A percentile compares a stretch with the other conserved stretches of the same genome.
Evolutionary conservation across 2,113 vertebrate species (phyloP).

Genomic region (Lethenteron reissneri): DNA sequence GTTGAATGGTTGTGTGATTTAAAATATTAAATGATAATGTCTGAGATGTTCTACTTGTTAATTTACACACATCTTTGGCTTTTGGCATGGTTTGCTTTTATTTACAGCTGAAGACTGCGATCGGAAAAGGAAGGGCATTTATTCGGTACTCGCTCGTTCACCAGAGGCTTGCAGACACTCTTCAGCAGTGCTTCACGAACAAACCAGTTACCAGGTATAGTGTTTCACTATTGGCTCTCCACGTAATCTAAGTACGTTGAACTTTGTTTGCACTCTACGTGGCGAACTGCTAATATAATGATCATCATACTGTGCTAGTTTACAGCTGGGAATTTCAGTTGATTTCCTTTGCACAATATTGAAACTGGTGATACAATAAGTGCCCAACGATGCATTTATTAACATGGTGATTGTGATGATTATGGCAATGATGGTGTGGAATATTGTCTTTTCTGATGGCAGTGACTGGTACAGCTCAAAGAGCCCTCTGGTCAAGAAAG

Average conservation of each 20-base stretch:
- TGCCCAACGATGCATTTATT: too few species aligned
- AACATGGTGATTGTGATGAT: too few species aligned
- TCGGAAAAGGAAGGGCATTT: conserved; percentile 79
- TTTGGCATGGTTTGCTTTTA: conserved; percentile 11
- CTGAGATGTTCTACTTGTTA: not conserved
- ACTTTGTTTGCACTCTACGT: too few species aligned
- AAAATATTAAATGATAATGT: conserved; percentile 12
- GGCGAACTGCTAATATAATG: too few species aligned
- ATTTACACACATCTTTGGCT: conserved; percentile 12
- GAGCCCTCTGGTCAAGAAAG: conserved; percentile 66
- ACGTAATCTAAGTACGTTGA: too few species aligned
- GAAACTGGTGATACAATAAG: too few species aligned
- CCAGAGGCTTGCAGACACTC: conserved; percentile 71
- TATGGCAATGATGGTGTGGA: too few species aligned
- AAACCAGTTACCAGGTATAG: conserved; percentile 54
- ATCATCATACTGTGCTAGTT: too few species aligned
- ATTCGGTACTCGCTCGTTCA: conserved; percentile 77
- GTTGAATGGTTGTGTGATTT: not conserved
- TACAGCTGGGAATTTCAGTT: too few species aligned
- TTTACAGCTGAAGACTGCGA: conserved; percentile 57
- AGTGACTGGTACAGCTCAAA: conserved; percentile 86
- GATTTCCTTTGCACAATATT: too few species aligned
- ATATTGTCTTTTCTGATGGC: conserved; percentile 6
- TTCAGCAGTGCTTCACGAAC: conserved; percentile 88
- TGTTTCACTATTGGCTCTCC: too few species aligned